Base-by-base conservation (phyloP, 2,888 invertebrate genomes). In the Marronus borbonicus region DNA sequence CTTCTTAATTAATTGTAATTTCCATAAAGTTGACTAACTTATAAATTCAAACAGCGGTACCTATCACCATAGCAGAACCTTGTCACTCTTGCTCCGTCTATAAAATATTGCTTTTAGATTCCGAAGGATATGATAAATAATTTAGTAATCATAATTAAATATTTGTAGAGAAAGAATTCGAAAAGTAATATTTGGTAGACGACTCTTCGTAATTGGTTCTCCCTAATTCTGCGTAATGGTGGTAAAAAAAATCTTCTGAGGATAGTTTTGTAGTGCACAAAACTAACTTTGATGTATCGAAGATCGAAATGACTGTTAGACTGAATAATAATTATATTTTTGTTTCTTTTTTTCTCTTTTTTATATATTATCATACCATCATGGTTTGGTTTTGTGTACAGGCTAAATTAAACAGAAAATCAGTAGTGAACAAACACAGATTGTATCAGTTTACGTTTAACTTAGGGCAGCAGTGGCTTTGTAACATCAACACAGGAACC, bases 391-490 rank as follows among this genome's bases (percentile, higher is more conserved):
- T 79, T 89, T 90, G 89, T 90, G 90, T 89, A 89, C 90, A 90
- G 90, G 90, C 89, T 89, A 90, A 89, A 89, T 88, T 89, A 89
- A 90, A 89, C 88, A 89, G 85, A 86, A 86, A 86, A 79, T 83
- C 84, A 83, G 84, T 84, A 85, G 84, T 86, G 85, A 86, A 86
- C 86, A 87, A 86, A 88, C 86, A 87, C 87, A 88, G 90, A 91
- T 92, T 92, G 90, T 92, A 92, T 92, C 92, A 91, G 91, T 92
- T 90, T 91, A 89, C 90, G 90, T 91, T 92, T 92, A 90, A 92
- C 92, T 91, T 92, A 94, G 95, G 94, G 94, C 93, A 94, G 94
- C 94, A 94, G 94, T 94, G 94, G 94, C 91, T 92, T 90, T 90
- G 91, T 89, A 91, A 90, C 88, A 87, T 89, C 90, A 91, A 84